A percentile compares a stretch with the other conserved stretches of the same genome.
Evolutionary conservation across 2,113 vertebrate genomes (phyloP).

Genomic region (Plecotus auritus): DNA sequence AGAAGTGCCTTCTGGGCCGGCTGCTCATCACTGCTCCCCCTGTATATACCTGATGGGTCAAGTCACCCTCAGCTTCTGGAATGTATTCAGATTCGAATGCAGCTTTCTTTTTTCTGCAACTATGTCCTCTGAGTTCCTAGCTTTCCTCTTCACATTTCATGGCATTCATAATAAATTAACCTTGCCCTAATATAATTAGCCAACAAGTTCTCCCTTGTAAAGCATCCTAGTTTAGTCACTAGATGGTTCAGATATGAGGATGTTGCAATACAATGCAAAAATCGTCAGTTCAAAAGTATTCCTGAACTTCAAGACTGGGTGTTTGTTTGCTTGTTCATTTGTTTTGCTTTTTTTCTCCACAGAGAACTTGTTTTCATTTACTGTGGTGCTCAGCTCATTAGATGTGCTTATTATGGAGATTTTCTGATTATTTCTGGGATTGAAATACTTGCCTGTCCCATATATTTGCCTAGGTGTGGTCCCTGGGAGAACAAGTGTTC

Average conservation of each 20-base stretch:
- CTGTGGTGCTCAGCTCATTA: not conserved
- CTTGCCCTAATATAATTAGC: constrained; percentile 23
- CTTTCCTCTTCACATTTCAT: not conserved
- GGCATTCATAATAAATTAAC: not conserved
- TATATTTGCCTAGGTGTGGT: not conserved
- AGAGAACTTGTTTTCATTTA: not conserved
- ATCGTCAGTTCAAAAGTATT: not conserved
- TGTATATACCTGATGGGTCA: not conserved
- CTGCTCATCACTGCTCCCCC: not conserved
- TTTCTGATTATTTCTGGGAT: not conserved
- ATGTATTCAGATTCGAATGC: not conserved
- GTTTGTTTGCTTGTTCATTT: not conserved
- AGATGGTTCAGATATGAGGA: not conserved
- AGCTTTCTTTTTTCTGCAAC: not conserved
- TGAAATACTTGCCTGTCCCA: constrained; percentile 10
- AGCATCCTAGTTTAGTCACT: not conserved
- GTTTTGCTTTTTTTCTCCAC: not conserved
- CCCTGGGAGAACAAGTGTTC: not conserved
- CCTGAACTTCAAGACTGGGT: not conserved
- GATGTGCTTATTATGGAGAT: not conserved
- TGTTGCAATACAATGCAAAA: not conserved
- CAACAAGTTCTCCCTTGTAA: constrained; percentile 1
- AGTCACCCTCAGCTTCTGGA: not conserved
- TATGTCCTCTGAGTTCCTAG: not conserved
- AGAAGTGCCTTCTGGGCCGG: not conserved